These are phyloP conservation scores for Pimephales promelas DNA, from an alignment of 2,113 vertebrate species.

Conservation along the genomic window DNA sequence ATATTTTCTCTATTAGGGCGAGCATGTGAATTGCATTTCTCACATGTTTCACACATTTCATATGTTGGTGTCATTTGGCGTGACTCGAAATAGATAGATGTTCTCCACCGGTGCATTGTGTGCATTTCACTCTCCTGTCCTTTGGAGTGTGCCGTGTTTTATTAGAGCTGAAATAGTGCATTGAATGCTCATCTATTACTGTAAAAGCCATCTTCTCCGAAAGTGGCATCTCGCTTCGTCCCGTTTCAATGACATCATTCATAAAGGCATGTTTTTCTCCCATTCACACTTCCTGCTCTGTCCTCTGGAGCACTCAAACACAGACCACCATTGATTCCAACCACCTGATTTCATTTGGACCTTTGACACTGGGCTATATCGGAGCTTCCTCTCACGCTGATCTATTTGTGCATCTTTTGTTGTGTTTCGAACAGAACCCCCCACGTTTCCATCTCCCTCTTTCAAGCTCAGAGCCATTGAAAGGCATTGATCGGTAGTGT, in stretches of 20 bases:
- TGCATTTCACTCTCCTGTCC: conserved; percentile 37
- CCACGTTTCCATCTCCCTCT: conserved; percentile 44
- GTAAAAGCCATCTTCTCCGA: conserved; percentile 61
- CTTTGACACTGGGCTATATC: conserved; percentile 50
- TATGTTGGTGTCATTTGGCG: conserved; percentile 22
- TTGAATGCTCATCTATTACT: conserved; percentile 64
- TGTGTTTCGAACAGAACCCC: conserved; percentile 59
- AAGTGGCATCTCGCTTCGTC: conserved; percentile 56
- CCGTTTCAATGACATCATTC: conserved; percentile 64
- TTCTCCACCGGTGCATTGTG: conserved; percentile 3
- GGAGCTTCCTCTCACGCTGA: conserved; percentile 60
- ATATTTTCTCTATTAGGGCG: conserved; percentile 44
- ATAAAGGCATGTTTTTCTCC: conserved; percentile 59
- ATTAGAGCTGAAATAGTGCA: conserved; percentile 42
- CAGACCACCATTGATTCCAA: conserved; percentile 67
- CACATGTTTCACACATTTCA: conserved; percentile 36
- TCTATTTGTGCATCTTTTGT: conserved; percentile 63
- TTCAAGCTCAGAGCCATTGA: conserved; percentile 40
- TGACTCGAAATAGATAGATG: conserved; percentile 45
- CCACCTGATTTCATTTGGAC: conserved; percentile 64
- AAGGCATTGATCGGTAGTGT: conserved; percentile 52
- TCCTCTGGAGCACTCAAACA: conserved; percentile 63
- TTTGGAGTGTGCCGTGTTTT: conserved; percentile 31
- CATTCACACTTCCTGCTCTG: conserved; percentile 65
- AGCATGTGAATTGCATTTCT: conserved; percentile 43